Base-by-base conservation (phyloP, 2,888 invertebrate species). In the Leptothorax acervorum region DNA sequence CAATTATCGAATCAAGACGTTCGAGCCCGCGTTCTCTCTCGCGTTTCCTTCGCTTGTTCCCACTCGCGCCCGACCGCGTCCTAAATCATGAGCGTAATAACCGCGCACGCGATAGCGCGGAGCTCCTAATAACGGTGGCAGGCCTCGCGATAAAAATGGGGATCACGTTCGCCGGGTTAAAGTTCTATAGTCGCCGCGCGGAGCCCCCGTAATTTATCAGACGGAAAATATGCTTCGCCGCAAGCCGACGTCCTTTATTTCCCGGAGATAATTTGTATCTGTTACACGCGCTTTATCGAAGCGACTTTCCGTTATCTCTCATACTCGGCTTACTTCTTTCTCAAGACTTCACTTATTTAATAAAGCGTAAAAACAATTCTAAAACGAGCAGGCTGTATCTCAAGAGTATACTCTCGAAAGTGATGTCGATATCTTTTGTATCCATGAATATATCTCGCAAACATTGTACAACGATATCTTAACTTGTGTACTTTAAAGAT, bases 71-170 rank as follows among this genome's bases (percentile, higher is more conserved):
- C 45, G 74, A 70, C 51, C 60, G 68, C 78, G 62, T 18, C 68
- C 35, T 83, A 79, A 83, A 83, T 83, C 79, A 83, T 63, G 68
- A 68, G 68, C 68, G 78, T 76, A 70, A 79, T 79, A 83, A 83
- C 60, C 48, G 42, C 23, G 78, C 57, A 79, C 83, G 68, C 66
- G 68, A 68, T 83, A 83, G 39, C 45, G 35, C 57, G 45, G 35
- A 11, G 71, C 60, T 81, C 39, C 79, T 81, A 81, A 81, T 81
- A 81, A 71, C 60, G 48, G 23, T 31, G 57, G 71, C 53, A 60
- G 71, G 79, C 71, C 71, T 71, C 71, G 57, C 48, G 79, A 79
- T 79, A 79, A 79, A 79, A 79, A 79, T 79, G 79, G 48, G 79
- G 79, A 71, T 79, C 79, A 71, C 79, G 71, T 79, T 62, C 60